These are phyloP conservation scores for Drosophila siamana DNA, from an alignment of 2,888 invertebrate species.

Conservation along the genomic window DNA sequence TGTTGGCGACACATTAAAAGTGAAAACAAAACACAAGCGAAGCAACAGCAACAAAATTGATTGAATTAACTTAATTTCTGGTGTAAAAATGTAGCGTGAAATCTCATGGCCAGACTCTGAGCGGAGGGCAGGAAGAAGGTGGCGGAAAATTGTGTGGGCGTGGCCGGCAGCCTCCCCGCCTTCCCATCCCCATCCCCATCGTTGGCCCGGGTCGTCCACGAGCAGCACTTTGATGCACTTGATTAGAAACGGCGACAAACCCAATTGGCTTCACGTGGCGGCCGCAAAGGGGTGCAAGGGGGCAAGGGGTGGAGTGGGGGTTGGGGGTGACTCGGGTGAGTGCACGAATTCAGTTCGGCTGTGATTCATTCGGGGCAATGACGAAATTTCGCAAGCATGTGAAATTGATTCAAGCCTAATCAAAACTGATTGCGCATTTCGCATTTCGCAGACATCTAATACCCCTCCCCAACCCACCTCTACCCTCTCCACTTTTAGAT, in stretches of 20 bases:
- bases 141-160: neutral
- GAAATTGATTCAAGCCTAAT: conserved; percentile 12
- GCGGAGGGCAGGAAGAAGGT: neutral
- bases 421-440: neutral
- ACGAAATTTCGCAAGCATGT: conserved; percentile 18
- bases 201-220: conserved; percentile 45
- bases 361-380: conserved; percentile 24
- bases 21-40: conserved; percentile 32
- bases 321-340: neutral
- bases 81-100: conserved; percentile 18
- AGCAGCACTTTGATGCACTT: conserved; percentile 38
- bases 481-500: neutral
- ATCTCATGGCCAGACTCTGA: neutral
- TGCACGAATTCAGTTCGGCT: conserved; percentile 5
- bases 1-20: conserved; percentile 39
- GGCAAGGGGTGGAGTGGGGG: no score
- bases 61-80: conserved; percentile 68
- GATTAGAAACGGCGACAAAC: conserved; percentile 72
- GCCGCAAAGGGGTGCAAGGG: neutral
- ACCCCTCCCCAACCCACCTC: neutral
- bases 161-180: neutral
- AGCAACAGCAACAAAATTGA: conserved; percentile 40
- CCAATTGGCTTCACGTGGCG: conserved; percentile 49
- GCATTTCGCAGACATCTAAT: neutral
- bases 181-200: conserved; percentile 17